Conservation (phyloP, 2,113 vertebrate genomes). For the Collichthys lucidus region DNA sequence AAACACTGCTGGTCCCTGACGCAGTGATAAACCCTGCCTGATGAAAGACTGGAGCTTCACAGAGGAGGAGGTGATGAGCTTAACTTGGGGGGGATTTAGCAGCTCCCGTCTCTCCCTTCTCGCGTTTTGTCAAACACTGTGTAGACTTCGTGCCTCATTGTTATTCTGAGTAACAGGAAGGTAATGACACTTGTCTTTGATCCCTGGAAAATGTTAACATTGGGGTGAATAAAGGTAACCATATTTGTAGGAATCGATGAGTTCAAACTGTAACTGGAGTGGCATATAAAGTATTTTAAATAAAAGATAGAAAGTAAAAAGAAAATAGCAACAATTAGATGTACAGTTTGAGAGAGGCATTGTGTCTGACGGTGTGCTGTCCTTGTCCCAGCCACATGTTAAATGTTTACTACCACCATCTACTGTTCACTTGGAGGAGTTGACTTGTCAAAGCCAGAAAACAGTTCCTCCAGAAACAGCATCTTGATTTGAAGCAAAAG, state of each 20-base stretch:
- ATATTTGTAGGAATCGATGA: too few species aligned
- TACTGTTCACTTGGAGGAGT: conserved; percentile 83
- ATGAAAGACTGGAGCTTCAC: conserved; percentile 76
- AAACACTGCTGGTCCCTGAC: conserved; percentile 64
- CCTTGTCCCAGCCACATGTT: conserved; percentile 42
- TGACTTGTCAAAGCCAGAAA: conserved; percentile 32
- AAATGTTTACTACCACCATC: conserved; percentile 87
- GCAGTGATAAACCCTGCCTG: conserved; percentile 72
- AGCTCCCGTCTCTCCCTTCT: conserved; percentile 58
- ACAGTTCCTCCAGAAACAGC: neutral
- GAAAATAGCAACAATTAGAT: neutral
- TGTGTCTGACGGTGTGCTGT: conserved; percentile 16
- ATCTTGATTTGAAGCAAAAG: neutral
- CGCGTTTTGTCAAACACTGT: conserved; percentile 63
- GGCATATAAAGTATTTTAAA: neutral
- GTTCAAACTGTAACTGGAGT: neutral
- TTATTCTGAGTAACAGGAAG: conserved; percentile 50
- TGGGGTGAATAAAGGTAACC: neutral
- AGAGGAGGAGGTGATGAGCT: conserved; percentile 71
- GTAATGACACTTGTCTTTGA: conserved; percentile 47
- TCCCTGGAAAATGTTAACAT: conserved; percentile 34
- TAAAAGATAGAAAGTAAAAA: too few species aligned
- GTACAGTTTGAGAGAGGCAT: neutral
- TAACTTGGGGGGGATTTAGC: conserved; percentile 80
- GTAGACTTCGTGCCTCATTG: conserved; percentile 52